Evolutionary conservation across 2,888 invertebrate species (phyloP).

Genomic region (Rhyacophila evoluta): DNA sequence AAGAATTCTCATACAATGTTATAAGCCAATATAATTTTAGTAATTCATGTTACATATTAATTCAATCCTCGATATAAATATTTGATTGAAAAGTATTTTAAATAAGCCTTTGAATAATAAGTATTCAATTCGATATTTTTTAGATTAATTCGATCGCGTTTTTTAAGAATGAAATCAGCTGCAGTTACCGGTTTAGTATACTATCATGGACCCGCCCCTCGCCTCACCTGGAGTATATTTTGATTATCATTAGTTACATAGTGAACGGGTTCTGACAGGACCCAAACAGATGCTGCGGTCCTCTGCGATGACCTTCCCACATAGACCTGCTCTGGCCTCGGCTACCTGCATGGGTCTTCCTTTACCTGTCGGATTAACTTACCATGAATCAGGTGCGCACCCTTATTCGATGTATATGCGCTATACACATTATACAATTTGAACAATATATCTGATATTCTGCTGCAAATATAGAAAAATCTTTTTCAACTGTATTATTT

Average conservation of each 20-base stretch:
- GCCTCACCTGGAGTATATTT: not conserved
- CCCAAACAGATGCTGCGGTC: not conserved
- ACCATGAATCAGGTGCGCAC: not conserved
- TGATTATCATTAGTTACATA: not conserved
- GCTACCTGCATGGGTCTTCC: not conserved
- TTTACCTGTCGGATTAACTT: not conserved
- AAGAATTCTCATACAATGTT: too few species aligned
- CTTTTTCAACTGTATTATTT: too few species aligned
- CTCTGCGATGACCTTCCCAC: slow-evolving; percentile 11
- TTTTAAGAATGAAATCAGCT: not conserved
- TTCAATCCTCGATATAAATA: too few species aligned
- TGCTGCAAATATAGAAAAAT: too few species aligned
- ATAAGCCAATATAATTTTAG: too few species aligned
- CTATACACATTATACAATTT: not conserved
- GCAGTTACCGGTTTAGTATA: not conserved
- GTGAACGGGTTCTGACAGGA: slow-evolving; percentile 15
- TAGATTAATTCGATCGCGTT: not conserved
- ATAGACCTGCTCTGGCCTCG: not conserved
- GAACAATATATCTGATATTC: too few species aligned
- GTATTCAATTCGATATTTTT: too few species aligned
- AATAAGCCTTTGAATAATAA: too few species aligned
- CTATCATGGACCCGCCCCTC: not conserved
- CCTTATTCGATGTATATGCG: not conserved
- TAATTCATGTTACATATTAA: too few species aligned
- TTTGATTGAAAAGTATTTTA: too few species aligned